Percentiles rank a stretch among this genome's conserved stretches.
Evolutionary conservation across 2,113 vertebrate genomes (phyloP).

Genomic region (Poecilia latipinna): DNA sequence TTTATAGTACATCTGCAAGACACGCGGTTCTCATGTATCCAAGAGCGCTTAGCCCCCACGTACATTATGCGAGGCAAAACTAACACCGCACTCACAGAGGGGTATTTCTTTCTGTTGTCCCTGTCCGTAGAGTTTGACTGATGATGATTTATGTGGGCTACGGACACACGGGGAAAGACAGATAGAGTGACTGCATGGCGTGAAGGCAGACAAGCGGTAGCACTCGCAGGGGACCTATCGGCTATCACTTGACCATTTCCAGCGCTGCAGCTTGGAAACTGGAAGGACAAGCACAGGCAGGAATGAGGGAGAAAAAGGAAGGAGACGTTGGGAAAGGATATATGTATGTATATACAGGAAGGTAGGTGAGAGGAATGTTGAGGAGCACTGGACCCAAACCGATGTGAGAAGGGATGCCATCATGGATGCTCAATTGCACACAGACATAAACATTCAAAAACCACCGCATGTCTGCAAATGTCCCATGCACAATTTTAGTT

Average conservation of each 20-base stretch:
- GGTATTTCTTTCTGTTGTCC: constrained; percentile 68
- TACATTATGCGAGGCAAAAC: constrained; percentile 79
- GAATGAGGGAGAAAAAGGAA: constrained; percentile 49
- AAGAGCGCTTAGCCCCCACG: constrained; percentile 65
- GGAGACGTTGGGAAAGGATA: constrained; percentile 40
- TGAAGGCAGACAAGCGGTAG: constrained; percentile 48
- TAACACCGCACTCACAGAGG: constrained; percentile 78
- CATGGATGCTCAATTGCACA: constrained; percentile 73
- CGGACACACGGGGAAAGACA: constrained; percentile 53
- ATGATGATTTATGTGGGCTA: constrained; percentile 78
- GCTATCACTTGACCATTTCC: constrained; percentile 60
- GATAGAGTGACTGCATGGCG: constrained; percentile 55
- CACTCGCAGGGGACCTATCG: constrained; percentile 69
- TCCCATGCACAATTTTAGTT: constrained; percentile 54
- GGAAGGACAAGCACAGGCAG: constrained; percentile 18
- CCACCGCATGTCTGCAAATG: constrained; percentile 47
- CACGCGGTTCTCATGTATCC: constrained; percentile 81
- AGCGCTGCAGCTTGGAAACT: constrained; percentile 35
- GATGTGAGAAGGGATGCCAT: constrained; percentile 32
- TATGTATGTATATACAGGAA: constrained; percentile 42
- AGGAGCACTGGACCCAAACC: constrained; percentile 52
- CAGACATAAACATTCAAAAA: constrained; percentile 73
- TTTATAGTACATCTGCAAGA: constrained; percentile 83
- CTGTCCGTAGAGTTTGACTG: constrained; percentile 56
- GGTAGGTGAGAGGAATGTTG: constrained; percentile 49